Conservation (phyloP, 2,888 invertebrate species). For the Brenthis daphne region DNA sequence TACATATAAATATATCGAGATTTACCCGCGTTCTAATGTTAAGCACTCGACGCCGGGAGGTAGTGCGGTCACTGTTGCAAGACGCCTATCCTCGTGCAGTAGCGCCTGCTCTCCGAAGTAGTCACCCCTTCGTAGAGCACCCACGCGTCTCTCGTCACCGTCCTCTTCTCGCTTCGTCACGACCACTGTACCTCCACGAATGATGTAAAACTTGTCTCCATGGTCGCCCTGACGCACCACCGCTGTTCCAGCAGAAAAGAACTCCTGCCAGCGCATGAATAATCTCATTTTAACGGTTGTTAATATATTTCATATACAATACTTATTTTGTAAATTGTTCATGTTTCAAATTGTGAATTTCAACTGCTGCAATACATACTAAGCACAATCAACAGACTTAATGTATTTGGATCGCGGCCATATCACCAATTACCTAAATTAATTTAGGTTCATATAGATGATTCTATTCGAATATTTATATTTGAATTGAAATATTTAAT, state of each 20-base stretch:
- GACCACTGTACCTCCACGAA: constrained; percentile 90
- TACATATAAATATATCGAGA: background rate
- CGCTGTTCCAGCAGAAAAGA: constrained; percentile 88
- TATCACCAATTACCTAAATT: constrained; percentile 20
- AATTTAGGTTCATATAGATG: constrained; percentile 4
- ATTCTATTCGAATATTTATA: background rate
- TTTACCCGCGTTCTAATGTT: constrained; percentile 91
- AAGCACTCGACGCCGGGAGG: constrained; percentile 93
- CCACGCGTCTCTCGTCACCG: constrained; percentile 85
- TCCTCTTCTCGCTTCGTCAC: constrained; percentile 85
- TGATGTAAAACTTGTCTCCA: constrained; percentile 95
- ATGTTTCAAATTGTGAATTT: background rate
- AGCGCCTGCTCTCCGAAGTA: constrained; percentile 96
- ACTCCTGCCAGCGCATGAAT: constrained; percentile 81
- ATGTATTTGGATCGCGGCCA: constrained; percentile 23
- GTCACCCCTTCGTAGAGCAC: constrained; percentile 87
- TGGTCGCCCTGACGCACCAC: constrained; percentile 93
- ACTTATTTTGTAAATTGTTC: background rate
- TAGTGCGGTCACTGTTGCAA: constrained; percentile 95
- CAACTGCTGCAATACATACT: background rate
- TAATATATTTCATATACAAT: background rate
- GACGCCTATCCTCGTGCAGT: constrained; percentile 91
- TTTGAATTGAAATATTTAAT: background rate
- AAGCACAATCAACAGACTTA: background rate
- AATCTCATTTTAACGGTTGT: constrained; percentile 6